Percentiles rank a stretch among this genome's conserved stretches.
phyloP scores from a whole-genome alignment of 1,140 invertebrate species.

The Triops longicaudatus region DNA sequence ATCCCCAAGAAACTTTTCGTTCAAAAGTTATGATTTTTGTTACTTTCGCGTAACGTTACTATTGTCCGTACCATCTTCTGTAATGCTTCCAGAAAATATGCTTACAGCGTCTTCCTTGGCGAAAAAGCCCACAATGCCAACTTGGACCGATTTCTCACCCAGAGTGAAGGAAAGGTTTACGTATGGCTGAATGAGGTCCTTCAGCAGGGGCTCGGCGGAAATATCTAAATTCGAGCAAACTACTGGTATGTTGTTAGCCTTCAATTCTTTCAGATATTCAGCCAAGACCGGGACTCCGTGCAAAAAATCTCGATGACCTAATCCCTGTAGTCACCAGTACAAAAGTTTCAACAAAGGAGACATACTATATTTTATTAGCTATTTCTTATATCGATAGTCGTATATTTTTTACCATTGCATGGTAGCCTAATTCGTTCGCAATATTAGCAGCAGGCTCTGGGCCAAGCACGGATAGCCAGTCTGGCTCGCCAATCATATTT shows the following conservation, averaged over 20 bases:
- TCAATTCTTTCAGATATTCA: conserved; percentile 17
- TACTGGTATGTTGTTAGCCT: conserved; percentile 16
- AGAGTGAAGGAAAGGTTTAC: neutral
- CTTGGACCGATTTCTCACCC: neutral
- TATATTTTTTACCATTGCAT: conserved; percentile 18
- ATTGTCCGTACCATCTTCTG: no score
- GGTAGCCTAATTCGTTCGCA: neutral
- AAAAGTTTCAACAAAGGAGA: no score
- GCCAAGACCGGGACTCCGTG: conserved; percentile 18
- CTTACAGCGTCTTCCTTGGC: conserved; percentile 21
- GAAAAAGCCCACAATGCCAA: conserved; percentile 23
- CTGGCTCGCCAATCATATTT: conserved; percentile 22
- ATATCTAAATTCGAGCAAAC: conserved; percentile 24
- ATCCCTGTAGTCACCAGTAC: conserved; percentile 11
- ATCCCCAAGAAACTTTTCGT: no score
- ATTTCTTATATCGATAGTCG: neutral
- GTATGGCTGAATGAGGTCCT: conserved; percentile 9
- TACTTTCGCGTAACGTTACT: no score
- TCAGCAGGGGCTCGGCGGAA: conserved; percentile 18
- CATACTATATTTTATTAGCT: no score
- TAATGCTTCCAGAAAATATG: neutral
- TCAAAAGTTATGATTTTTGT: no score
- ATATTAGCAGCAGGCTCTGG: conserved; percentile 16
- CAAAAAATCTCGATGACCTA: conserved; percentile 23
- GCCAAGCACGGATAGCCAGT: conserved; percentile 22